Evolutionary conservation across 2,888 invertebrate genomes (phyloP).

Genomic region (Drosophila pseudotakahashii): DNA sequence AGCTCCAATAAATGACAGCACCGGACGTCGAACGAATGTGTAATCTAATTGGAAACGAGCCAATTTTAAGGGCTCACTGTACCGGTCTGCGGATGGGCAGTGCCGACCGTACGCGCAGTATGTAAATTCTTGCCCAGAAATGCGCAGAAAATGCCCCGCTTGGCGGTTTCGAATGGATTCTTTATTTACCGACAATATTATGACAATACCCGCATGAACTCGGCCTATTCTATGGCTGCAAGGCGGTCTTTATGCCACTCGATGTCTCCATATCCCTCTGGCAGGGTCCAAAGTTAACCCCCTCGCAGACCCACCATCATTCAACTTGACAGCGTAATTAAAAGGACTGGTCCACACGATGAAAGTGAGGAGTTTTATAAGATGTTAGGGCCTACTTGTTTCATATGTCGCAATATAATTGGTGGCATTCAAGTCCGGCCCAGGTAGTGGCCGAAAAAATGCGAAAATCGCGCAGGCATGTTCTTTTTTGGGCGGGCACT

Average conservation of each 20-base stretch:
- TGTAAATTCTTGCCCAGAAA: conserved; percentile 11
- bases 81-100: conserved; percentile 16
- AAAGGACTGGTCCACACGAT: conserved; percentile 37
- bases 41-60: conserved; percentile 43
- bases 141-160: background rate
- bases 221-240: conserved; percentile 19
- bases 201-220: conserved; percentile 33
- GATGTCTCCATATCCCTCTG: conserved; percentile 18
- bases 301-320: conserved; percentile 32
- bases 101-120: conserved; percentile 4
- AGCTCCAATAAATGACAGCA: conserved; percentile 44
- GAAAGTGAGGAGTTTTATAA: conserved; percentile 35
- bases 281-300: background rate
- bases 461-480: conserved; percentile 47
- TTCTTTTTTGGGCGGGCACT: conserved; percentile 49
- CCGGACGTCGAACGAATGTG: conserved; percentile 54
- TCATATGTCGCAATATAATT: conserved; percentile 55
- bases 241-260: conserved; percentile 22
- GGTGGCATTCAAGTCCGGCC: conserved; percentile 46
- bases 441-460: conserved; percentile 39
- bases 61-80: conserved; percentile 21
- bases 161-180: conserved; percentile 18
- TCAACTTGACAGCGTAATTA: conserved; percentile 49
- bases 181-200: conserved; percentile 40
- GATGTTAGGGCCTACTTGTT: conserved; percentile 54